These are phyloP conservation scores for Berghia stephanieae DNA, from an alignment of 1,140 invertebrate genomes.

Conservation along the genomic window DNA sequence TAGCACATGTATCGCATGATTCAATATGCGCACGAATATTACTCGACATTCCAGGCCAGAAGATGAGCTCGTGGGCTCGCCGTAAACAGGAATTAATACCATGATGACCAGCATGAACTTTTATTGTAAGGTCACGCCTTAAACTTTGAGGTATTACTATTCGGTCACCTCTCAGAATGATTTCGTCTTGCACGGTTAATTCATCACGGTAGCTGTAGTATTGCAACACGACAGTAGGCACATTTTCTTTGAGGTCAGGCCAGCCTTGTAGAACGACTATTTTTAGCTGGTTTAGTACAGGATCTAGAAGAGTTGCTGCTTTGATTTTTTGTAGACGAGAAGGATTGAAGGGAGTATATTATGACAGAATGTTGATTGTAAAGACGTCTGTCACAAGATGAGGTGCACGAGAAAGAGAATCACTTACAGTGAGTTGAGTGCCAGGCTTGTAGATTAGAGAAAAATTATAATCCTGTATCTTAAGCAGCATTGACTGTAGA, in stretches of 20 bases:
- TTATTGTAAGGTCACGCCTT: slow-evolving; percentile 32
- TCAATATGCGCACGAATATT: slow-evolving; percentile 37
- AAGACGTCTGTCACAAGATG: neutral
- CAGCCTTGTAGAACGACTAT: slow-evolving; percentile 23
- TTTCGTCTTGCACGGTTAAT: slow-evolving; percentile 42
- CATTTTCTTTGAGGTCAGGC: slow-evolving; percentile 7
- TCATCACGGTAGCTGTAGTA: slow-evolving; percentile 40
- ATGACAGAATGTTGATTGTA: neutral
- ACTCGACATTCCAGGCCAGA: no score
- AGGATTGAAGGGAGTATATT: neutral
- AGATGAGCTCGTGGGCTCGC: slow-evolving; percentile 36
- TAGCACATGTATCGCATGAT: slow-evolving; percentile 34
- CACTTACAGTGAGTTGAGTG: slow-evolving; percentile 10
- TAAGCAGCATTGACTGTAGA: slow-evolving; percentile 29
- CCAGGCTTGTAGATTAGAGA: slow-evolving; percentile 13
- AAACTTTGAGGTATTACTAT: slow-evolving; percentile 34
- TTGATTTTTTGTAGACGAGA: neutral
- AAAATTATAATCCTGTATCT: slow-evolving; percentile 21
- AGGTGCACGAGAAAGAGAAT: slow-evolving; percentile 15
- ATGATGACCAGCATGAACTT: slow-evolving; percentile 37
- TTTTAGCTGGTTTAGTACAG: no score
- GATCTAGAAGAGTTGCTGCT: slow-evolving; percentile 2
- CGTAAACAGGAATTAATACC: slow-evolving; percentile 40
- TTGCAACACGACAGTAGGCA: neutral
- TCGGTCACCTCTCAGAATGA: slow-evolving; percentile 39